Percentiles rank a stretch among this genome's conserved stretches.
Evolutionary conservation across 1,140 invertebrate species (phyloP).

Genomic region (Drosophila sp.): DNA sequence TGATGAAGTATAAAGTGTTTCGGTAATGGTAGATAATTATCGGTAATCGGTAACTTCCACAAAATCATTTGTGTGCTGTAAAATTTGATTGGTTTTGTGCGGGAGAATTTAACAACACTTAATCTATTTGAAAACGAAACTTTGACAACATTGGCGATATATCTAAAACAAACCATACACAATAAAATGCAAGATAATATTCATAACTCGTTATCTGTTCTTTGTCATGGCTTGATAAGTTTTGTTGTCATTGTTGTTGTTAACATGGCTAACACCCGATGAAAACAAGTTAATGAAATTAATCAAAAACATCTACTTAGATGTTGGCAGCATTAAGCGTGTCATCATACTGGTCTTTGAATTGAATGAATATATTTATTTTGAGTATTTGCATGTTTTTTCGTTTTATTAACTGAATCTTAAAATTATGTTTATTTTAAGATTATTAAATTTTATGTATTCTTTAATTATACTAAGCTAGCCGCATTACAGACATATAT

Average conservation of each 20-base stretch:
- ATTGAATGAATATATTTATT: conserved; percentile 63
- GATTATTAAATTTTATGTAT: conserved; percentile 66
- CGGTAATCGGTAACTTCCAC: too few species aligned
- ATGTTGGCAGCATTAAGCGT: conserved; percentile 53
- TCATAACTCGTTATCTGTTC: conserved; percentile 40
- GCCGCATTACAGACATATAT: conserved; percentile 53
- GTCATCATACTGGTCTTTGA: conserved; percentile 53
- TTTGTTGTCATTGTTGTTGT: conserved; percentile 38
- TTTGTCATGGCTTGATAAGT: conserved; percentile 5
- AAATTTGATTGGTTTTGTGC: not conserved
- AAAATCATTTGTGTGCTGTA: not conserved
- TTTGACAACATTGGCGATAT: not conserved
- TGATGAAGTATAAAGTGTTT: too few species aligned
- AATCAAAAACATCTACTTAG: conserved; percentile 58
- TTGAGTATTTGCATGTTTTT: conserved; percentile 43
- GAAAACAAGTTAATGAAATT: conserved; percentile 70
- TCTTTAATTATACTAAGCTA: conserved; percentile 53
- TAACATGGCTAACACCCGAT: conserved; percentile 55
- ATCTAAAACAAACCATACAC: too few species aligned
- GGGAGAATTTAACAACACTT: conserved; percentile 1
- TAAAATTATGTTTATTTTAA: conserved; percentile 56
- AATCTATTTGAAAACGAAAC: not conserved
- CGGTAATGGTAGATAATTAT: too few species aligned
- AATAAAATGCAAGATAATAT: not conserved
- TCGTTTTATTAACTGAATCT: conserved; percentile 72